A percentile compares a stretch with the other conserved stretches of the same genome.
phyloP scores from a whole-genome alignment of 2,113 vertebrate genomes.

The Ammodytes marinus region DNA sequence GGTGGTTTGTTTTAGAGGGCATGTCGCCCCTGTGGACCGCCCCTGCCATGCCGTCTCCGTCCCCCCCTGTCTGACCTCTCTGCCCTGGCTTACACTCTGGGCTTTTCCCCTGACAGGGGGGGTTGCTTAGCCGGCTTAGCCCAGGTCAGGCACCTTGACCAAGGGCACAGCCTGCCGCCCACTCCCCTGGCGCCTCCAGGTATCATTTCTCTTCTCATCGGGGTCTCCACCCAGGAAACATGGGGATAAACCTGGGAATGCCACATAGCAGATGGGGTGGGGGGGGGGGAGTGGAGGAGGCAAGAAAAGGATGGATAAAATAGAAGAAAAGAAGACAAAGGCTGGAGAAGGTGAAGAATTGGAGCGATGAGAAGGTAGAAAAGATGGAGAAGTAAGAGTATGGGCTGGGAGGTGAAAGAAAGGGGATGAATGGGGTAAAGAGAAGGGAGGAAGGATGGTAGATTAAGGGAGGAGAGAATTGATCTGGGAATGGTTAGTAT shows the following conservation, averaged over 20 bases:
- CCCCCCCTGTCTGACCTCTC: conserved; percentile 76
- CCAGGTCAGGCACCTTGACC: conserved; percentile 82
- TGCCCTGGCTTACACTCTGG: conserved; percentile 73
- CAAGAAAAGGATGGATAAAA: conserved; percentile 16
- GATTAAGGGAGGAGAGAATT: conserved; percentile 83
- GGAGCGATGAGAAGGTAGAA: conserved; percentile 39
- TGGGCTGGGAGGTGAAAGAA: conserved; percentile 39
- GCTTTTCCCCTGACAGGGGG: conserved; percentile 77
- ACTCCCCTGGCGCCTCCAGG: conserved; percentile 64
- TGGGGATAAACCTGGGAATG: conserved; percentile 50
- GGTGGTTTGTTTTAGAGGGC: conserved; percentile 82
- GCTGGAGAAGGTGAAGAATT: conserved; percentile 44
- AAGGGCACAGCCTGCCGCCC: conserved; percentile 74
- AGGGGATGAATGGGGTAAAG: conserved; percentile 78
- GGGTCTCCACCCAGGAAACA: conserved; percentile 43
- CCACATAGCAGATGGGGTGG: conserved; percentile 13
- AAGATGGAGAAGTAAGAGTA: conserved; percentile 53
- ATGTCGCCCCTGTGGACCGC: conserved; percentile 64
- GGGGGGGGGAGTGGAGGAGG: conserved; percentile 4
- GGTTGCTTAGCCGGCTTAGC: conserved; percentile 83
- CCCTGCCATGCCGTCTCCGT: conserved; percentile 54
- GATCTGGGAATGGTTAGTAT: conserved; percentile 88
- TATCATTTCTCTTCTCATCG: conserved; percentile 62
- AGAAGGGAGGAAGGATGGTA: conserved; percentile 77
- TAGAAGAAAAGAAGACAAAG: conserved; percentile 50